Evolutionary conservation across 1,140 invertebrate genomes (phyloP).

Genomic region (Antheraea pernyi): DNA sequence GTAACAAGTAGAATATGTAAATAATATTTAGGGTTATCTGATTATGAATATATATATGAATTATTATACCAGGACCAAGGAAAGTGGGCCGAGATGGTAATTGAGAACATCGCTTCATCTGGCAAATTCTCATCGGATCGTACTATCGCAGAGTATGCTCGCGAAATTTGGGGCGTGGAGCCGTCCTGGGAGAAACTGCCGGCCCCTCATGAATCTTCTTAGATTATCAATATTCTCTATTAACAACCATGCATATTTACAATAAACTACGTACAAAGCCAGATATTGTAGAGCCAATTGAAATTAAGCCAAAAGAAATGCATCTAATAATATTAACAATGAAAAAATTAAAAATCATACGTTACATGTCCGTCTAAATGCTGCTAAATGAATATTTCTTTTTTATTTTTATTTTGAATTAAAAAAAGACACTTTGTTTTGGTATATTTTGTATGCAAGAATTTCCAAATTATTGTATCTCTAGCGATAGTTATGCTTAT

Average conservation of each 20-base stretch:
- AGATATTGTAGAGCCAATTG: background rate
- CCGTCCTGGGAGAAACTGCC: slow-evolving; percentile 95
- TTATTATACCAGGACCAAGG: slow-evolving; percentile 84
- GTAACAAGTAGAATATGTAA: no score
- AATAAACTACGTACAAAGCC: background rate
- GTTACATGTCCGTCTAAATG: background rate
- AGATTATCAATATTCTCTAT: slow-evolving; percentile 9
- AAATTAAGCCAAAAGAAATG: background rate
- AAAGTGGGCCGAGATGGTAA: slow-evolving; percentile 97
- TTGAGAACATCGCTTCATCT: slow-evolving; percentile 97
- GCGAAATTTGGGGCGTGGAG: slow-evolving; percentile 97
- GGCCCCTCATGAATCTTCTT: slow-evolving; percentile 87
- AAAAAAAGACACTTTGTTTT: background rate
- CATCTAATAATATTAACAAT: background rate
- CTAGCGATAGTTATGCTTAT: background rate
- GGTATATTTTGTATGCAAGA: background rate
- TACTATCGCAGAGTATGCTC: slow-evolving; percentile 97
- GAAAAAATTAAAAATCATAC: background rate
- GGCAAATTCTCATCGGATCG: slow-evolving; percentile 99
- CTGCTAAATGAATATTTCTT: background rate
- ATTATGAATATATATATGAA: no score
- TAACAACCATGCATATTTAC: background rate
- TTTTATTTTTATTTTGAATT: background rate
- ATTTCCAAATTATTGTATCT: background rate
- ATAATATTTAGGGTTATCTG: no score